These are phyloP conservation scores for Mandrillus leucophaeus DNA, from an alignment of 2,113 vertebrate species.

Conservation along the genomic window DNA sequence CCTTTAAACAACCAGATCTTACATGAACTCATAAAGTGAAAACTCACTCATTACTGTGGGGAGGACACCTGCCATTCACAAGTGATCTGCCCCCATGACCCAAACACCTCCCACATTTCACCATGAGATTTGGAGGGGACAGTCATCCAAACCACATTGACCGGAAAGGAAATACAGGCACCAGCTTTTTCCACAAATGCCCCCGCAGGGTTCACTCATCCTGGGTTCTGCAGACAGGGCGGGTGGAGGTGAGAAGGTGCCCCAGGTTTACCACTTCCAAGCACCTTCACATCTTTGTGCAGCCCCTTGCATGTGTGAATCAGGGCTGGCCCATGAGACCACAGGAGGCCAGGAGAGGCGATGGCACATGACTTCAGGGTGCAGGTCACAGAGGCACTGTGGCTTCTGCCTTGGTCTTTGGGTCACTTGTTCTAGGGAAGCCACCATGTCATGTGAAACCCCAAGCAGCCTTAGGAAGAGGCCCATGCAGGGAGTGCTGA, in stretches of 20 bases:
- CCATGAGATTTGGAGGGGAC: too few relatives aligned
- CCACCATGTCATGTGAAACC: accelerated
- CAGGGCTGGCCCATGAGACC: neutral
- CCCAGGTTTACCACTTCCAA: neutral
- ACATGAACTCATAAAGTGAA: too few relatives aligned
- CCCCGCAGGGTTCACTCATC: accelerated
- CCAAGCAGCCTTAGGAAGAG: neutral
- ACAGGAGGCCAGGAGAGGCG: too few relatives aligned
- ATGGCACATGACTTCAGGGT: neutral
- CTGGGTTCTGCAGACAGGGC: neutral
- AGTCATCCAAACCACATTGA: too few relatives aligned
- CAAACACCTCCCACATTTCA: too few relatives aligned
- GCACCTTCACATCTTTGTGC: too few relatives aligned
- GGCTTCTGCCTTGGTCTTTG: neutral
- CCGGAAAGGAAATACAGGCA: accelerated
- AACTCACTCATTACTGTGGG: too few relatives aligned
- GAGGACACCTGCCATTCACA: too few relatives aligned
- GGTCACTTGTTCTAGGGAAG: neutral
- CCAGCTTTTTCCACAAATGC: accelerated
- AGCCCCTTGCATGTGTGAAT: accelerated
- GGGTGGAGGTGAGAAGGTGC: neutral
- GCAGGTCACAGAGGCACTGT: accelerated
- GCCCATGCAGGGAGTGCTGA: accelerated
- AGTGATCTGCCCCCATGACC: too few relatives aligned
- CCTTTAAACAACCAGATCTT: too few relatives aligned